Conservation (phyloP, 2,797 vertebrate genomes). For the Myotis planiceps region DNA sequence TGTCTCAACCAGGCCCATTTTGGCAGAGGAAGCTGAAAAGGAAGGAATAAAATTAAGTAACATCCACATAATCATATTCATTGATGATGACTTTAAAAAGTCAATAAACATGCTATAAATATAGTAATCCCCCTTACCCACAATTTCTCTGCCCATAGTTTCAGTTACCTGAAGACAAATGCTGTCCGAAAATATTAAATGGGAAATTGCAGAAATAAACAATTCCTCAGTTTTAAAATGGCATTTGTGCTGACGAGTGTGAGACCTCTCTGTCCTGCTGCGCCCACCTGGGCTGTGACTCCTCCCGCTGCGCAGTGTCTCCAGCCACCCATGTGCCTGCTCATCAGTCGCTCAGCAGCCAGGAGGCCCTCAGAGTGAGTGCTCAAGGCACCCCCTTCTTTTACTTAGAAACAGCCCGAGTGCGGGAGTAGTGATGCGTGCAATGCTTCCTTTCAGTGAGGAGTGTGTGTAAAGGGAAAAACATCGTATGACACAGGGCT, state of each 20-base stretch:
- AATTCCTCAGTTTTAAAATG: neutral
- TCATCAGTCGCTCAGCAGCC: neutral
- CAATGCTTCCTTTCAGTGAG: neutral
- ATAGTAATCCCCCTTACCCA: neutral
- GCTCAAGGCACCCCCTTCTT: neutral
- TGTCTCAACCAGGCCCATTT: slow-evolving; percentile 97
- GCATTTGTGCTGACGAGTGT: neutral
- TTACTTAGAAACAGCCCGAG: neutral
- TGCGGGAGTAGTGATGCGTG: neutral
- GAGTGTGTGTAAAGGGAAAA: neutral
- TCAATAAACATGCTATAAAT: neutral
- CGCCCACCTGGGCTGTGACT: neutral
- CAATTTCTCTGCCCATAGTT: neutral
- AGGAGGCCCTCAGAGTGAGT: neutral
- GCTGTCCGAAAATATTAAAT: neutral
- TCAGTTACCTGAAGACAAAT: neutral
- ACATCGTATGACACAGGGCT: neutral
- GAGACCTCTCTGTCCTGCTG: neutral
- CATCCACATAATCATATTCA: neutral
- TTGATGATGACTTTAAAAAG: neutral
- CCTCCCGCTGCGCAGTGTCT: neutral
- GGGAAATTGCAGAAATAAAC: neutral
- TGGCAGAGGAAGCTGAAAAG: slow-evolving; percentile 92
- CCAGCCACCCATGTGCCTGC: neutral
- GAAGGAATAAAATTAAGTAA: slow-evolving; percentile 59